Evolutionary conservation across 2,797 vertebrate species (phyloP).

Genomic region (Halcyon chelicuti): DNA sequence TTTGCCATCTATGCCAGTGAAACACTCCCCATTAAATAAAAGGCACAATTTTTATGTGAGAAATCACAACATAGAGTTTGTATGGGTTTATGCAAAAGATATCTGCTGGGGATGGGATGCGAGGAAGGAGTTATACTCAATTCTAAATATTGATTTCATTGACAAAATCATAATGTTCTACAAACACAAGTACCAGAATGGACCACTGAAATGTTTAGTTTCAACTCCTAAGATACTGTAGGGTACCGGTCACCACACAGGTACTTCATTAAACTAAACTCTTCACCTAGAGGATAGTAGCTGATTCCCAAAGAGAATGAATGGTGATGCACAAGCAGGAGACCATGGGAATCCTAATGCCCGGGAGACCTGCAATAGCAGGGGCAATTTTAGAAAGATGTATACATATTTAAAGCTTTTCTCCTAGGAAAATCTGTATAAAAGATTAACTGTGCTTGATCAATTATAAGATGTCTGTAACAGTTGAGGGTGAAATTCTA

Average conservation of each 20-base stretch:
- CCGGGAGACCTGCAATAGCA: background rate
- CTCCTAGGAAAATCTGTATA: background rate
- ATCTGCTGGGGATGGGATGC: background rate
- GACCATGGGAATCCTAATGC: background rate
- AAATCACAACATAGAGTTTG: background rate
- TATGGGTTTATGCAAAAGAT: background rate
- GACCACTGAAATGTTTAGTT: background rate
- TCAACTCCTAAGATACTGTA: background rate
- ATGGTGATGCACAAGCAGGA: background rate
- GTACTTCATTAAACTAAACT: background rate
- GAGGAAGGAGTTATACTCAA: background rate
- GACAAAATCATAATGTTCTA: background rate
- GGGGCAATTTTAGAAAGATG: background rate
- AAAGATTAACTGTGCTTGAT: background rate
- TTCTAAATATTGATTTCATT: background rate
- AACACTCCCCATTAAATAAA: background rate
- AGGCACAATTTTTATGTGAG: background rate
- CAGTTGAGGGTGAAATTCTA: background rate
- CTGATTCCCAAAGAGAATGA: background rate
- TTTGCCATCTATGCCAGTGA: background rate
- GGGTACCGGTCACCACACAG: background rate
- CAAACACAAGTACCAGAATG: background rate
- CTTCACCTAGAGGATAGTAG: background rate
- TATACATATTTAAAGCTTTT: background rate
- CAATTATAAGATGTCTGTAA: background rate